Conservation (phyloP, 1,140 invertebrate species). For the Musca vetustissima region DNA sequence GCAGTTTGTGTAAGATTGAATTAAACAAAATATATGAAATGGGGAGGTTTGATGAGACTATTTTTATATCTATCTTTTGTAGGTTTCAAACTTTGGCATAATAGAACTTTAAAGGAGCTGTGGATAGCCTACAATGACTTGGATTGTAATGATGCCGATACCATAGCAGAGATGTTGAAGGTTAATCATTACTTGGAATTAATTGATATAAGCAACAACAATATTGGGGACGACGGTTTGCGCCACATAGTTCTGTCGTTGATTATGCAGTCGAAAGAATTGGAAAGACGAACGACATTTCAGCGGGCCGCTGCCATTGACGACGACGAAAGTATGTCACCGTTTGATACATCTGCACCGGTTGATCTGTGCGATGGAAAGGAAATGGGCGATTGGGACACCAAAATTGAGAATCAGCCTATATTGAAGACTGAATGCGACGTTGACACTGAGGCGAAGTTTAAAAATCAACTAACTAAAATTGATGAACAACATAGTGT, state of each 20-base stretch:
- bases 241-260: slow-evolving; percentile 73
- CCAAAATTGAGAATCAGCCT: not conserved
- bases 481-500: not conserved
- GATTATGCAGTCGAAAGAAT: slow-evolving; percentile 63
- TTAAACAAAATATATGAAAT: not conserved
- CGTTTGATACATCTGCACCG: slow-evolving; percentile 30
- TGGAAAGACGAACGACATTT: slow-evolving; percentile 43
- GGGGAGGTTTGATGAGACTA: not conserved
- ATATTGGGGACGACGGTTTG: slow-evolving; percentile 73
- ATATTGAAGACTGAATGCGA: too few relatives aligned
- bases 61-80: slow-evolving; percentile 28
- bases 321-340: slow-evolving; percentile 45
- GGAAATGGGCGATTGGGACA: not conserved
- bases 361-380: slow-evolving; percentile 17
- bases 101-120: slow-evolving; percentile 76
- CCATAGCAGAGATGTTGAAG: slow-evolving; percentile 71
- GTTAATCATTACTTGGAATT: slow-evolving; percentile 73
- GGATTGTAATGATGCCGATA: slow-evolving; percentile 72
- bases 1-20: slow-evolving; percentile 64
- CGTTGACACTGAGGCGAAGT: not conserved
- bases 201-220: slow-evolving; percentile 77
- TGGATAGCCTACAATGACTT: slow-evolving; percentile 83
- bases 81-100: slow-evolving; percentile 80
- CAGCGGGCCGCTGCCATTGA: slow-evolving; percentile 47
- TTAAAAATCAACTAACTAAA: not conserved